Percentiles rank a stretch among this genome's conserved stretches.
These are phyloP conservation scores for Trinectes maculatus DNA, from an alignment of 2,113 vertebrate species.

Conservation along the genomic window DNA sequence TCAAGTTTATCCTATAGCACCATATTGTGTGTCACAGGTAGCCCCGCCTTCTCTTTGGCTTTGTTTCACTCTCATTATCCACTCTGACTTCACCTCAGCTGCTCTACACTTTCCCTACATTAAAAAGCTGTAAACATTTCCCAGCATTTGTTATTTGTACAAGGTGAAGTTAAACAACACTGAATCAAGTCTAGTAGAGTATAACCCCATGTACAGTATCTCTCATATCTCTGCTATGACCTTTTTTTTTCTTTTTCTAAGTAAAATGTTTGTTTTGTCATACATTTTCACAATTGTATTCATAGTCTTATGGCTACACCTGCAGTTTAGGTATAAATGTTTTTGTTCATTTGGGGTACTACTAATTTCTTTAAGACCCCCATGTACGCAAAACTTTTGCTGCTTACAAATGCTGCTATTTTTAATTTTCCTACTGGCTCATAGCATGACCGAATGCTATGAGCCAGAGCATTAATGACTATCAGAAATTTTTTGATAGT, in stretches of 20 bases:
- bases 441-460: too few relatives aligned
- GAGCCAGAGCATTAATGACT: too few relatives aligned
- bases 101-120: conserved; percentile 3
- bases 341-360: not conserved
- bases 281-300: too few relatives aligned
- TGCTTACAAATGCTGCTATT: not conserved
- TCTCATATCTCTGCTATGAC: too few relatives aligned
- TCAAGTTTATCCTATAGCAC: conserved; percentile 65
- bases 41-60: conserved; percentile 51
- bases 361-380: not conserved
- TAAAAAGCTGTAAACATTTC: not conserved
- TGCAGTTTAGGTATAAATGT: not conserved
- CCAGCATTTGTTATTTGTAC: not conserved
- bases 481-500: too few relatives aligned
- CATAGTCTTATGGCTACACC: too few relatives aligned
- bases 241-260: too few relatives aligned
- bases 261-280: too few relatives aligned
- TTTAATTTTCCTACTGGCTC: too few relatives aligned
- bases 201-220: too few relatives aligned
- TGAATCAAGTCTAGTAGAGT: not conserved
- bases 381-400: not conserved
- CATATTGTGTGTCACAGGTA: conserved; percentile 51
- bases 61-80: conserved; percentile 23
- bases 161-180: not conserved
- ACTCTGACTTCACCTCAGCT: conserved; percentile 32